A percentile compares a stretch with the other conserved stretches of the same genome.
Conservation (phyloP, 2,797 vertebrate species). For the Chromis chromis region DNA sequence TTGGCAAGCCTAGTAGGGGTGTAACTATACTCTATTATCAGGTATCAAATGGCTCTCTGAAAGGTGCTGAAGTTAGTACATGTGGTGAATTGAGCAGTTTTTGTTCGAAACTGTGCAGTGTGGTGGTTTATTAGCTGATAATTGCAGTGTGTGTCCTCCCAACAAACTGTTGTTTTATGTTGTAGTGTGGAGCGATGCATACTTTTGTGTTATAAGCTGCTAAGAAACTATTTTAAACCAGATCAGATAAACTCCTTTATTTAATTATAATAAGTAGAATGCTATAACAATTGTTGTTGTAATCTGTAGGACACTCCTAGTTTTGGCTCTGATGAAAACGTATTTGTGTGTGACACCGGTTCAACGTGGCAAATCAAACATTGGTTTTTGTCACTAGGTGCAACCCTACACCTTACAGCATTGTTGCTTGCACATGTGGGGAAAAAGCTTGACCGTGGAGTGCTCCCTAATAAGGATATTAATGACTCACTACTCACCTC, state of each 20-base stretch:
- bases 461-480: background rate
- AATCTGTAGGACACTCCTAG: no score
- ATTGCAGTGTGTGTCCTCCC: background rate
- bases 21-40: background rate
- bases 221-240: background rate
- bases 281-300: background rate
- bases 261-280: background rate
- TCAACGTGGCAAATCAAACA: background rate
- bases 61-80: background rate
- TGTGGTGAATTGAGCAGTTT: background rate
- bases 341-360: background rate
- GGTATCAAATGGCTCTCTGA: slow-evolving; percentile 2
- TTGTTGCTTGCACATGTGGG: background rate
- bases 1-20: background rate
- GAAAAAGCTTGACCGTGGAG: background rate
- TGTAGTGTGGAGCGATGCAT: background rate
- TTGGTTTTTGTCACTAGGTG: background rate
- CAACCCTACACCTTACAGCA: background rate
- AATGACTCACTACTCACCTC: background rate
- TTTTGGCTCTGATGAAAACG: background rate
- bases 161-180: no score
- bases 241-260: background rate
- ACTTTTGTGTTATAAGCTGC: background rate
- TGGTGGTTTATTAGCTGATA: background rate
- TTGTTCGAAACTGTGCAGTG: background rate